Base-by-base conservation (phyloP, 2,888 invertebrate genomes). In the Cheilosia scutellata region DNA sequence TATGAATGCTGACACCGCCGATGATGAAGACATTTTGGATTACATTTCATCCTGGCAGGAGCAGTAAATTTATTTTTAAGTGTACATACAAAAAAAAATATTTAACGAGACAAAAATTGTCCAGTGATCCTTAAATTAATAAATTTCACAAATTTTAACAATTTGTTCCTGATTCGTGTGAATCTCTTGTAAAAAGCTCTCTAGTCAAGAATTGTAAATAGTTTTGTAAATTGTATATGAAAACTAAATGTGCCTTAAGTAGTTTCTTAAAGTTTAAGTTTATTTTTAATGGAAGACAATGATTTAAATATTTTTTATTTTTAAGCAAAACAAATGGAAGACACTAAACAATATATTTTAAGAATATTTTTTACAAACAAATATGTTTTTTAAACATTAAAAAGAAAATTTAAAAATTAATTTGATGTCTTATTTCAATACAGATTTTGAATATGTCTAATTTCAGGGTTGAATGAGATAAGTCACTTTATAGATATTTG, bases 21-120 rank as follows among this genome's bases (percentile, higher is more conserved):
- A 97, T 92, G 97, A 97, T 92, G 97, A 98, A 92, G 97, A 97
- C 90, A 94, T 98, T 29, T 94, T 98, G 65, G 97, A 98, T 87
- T 92, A 92, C 63, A 92, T 92, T 71, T 92, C 92, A 37, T 91
- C 91, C 58, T 92, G 92, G 92, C 92, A 92, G 87, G 91, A 92
- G 71, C 91, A 92, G 88, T 92, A 88, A 90, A 68, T 2, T 27
- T 13, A n/a, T 25, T 6, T 0, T 60, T 96, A 25, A 51, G 27
- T 51, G 29, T 65, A 51, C 2, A 47, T 9, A 16, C 6, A 70
- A 40, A 7, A 29, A 62, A 27, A 25, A 29, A 51, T 11, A 42
- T 33, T 42, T 9, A 31, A 51, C 9, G 79, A 84, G 65, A 79
- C 84, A 79, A 49, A 11, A 11, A 27, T 16, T 6, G 75, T 79